phyloP scores from a whole-genome alignment of 92 coral and sea anemone genomes.

The Palythoa caribaeorum region DNA sequence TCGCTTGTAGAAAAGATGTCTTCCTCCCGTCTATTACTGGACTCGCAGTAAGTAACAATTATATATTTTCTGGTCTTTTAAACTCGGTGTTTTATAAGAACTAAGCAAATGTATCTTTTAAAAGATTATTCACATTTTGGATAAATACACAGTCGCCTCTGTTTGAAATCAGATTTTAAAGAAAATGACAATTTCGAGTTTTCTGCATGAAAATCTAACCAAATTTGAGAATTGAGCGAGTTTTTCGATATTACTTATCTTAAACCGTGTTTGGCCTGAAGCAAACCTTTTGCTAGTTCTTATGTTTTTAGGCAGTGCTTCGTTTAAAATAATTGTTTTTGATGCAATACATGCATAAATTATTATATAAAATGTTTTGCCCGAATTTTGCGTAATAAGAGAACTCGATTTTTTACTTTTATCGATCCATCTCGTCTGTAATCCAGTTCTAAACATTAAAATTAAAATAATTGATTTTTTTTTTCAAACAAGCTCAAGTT shows the following conservation, averaged over 20 bases:
- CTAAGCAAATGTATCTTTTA: not conserved
- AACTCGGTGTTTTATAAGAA: not conserved
- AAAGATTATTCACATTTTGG: not conserved
- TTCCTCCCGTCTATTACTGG: not conserved
- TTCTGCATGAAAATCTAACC: not conserved
- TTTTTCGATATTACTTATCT: not conserved
- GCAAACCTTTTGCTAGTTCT: not conserved
- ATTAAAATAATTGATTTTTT: not conserved
- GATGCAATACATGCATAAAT: not conserved
- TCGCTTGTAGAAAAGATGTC: slow-evolving; percentile 21
- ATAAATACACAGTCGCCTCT: not conserved
- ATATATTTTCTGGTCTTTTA: not conserved
- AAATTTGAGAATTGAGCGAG: not conserved
- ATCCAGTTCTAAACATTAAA: not conserved
- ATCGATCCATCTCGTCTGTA: not conserved
- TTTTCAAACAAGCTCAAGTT: not conserved
- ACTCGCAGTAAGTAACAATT: slow-evolving; percentile 3
- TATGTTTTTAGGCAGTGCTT: not conserved
- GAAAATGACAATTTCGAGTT: not conserved
- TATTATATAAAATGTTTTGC: not conserved
- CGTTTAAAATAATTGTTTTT: not conserved
- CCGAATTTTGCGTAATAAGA: not conserved
- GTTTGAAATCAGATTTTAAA: not conserved
- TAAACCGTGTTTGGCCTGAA: not conserved
- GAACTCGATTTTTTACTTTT: not conserved